A percentile compares a stretch with the other conserved stretches of the same genome.
Evolutionary conservation across 2,113 vertebrate species (phyloP).

Genomic region (Pluvialis apricaria): DNA sequence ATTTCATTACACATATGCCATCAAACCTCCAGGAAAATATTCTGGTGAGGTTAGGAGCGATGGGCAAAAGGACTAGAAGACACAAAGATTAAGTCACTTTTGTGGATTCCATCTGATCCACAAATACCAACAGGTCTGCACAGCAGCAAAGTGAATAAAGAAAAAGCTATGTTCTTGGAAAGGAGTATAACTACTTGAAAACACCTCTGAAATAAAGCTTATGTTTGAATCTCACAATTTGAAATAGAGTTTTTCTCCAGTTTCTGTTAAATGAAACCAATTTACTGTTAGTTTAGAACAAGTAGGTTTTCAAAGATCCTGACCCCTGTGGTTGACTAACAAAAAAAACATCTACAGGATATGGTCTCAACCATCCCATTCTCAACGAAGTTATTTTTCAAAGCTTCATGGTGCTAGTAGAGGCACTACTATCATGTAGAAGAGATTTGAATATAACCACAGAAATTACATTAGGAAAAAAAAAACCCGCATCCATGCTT

Average conservation of each 20-base stretch:
- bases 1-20: background rate
- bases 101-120: background rate
- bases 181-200: background rate
- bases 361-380: background rate
- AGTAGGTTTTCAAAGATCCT: background rate
- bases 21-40: background rate
- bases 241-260: background rate
- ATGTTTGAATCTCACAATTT: background rate
- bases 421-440: background rate
- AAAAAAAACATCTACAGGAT: background rate
- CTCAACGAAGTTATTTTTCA: background rate
- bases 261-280: background rate
- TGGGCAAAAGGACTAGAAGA: background rate
- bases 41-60: background rate
- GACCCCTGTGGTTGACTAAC: background rate
- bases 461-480: background rate
- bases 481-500: constrained; percentile 53
- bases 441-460: background rate
- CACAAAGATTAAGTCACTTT: background rate
- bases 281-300: background rate
- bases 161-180: background rate
- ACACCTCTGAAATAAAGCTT: background rate
- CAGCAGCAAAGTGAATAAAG: background rate
- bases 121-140: background rate
- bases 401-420: background rate